Base-by-base conservation (phyloP, 2,797 vertebrate species). In the Octomys mimax region DNA sequence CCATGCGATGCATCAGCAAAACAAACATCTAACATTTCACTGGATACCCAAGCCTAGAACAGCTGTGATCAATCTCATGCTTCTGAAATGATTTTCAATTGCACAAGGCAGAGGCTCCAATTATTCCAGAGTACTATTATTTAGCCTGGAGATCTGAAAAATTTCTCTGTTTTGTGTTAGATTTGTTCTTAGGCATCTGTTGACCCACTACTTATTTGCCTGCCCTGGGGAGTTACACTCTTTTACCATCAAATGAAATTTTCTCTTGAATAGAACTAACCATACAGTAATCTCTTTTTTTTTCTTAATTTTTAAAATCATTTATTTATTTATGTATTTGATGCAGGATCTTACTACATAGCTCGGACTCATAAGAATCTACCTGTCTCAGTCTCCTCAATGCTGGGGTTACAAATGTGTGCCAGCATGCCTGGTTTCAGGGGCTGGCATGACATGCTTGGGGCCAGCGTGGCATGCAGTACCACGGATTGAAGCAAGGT, bases 191-290 rank as follows among this genome's bases (percentile, higher is more conserved):
- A 86, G 21, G 26, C n/a, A 77, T 49, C 31, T 42, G 33, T 46
- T 39, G 3, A 61, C 21, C 73, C 24, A 73, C 11, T 49, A 46
- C 5, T 2, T 57, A 39, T 80, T 87, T 36, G 4, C 4, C 10
- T 86, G 46, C 5, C 33, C 57, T 80, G 22, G 22, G 6, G 9
- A 81, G 4, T 24, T 39, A 46, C 52, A 70, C 21, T 66, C 21
- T 14, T 26, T 26, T 57, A 54, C 26, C 28, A 70, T 24, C 57
- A 84, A 70, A 42, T 39, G 28, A 1, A 64, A 21, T 36, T 80
- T 71, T 79, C 36, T 86, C 79, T 61, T 26, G 18, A 68, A 70
- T 82, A 42, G 81, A 93, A 36, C 61, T 77, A 92, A 92, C 49
- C 62, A 21, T 33, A 42, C 79, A 18, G 6, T 1, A 75, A 26